phyloP scores from a whole-genome alignment of 2,113 vertebrate genomes.

The Mellivora capensis region DNA sequence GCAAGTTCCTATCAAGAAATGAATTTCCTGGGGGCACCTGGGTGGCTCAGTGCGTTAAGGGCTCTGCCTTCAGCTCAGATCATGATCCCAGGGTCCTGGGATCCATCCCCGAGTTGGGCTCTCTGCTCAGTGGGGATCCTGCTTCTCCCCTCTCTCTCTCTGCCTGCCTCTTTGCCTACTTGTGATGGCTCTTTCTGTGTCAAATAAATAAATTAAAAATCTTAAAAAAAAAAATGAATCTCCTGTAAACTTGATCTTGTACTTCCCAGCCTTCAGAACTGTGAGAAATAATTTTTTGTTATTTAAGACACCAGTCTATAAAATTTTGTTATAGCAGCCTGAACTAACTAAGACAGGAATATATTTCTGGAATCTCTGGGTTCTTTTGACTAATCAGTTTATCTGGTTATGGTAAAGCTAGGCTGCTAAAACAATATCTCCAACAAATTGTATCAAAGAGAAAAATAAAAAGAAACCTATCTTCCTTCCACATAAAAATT shows the following conservation, averaged over 20 bases:
- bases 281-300: neutral
- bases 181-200: too few relatives aligned
- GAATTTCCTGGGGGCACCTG: too few relatives aligned
- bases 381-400: neutral
- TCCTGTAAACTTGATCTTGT: neutral
- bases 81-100: too few relatives aligned
- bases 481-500: neutral
- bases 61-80: too few relatives aligned
- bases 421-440: neutral
- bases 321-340: neutral
- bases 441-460: neutral
- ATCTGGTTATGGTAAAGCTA: neutral
- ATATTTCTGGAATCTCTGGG: neutral
- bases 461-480: neutral
- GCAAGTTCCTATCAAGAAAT: neutral
- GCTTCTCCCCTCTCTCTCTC: too few relatives aligned
- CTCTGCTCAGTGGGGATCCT: too few relatives aligned
- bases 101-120: too few relatives aligned
- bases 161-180: too few relatives aligned
- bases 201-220: too few relatives aligned
- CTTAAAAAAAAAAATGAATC: too few relatives aligned
- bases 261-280: neutral
- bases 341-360: neutral
- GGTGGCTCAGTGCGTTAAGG: too few relatives aligned
- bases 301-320: neutral